Evolutionary conservation across 2,888 invertebrate species (phyloP).

Genomic region (Pseudanteris insignis): DNA sequence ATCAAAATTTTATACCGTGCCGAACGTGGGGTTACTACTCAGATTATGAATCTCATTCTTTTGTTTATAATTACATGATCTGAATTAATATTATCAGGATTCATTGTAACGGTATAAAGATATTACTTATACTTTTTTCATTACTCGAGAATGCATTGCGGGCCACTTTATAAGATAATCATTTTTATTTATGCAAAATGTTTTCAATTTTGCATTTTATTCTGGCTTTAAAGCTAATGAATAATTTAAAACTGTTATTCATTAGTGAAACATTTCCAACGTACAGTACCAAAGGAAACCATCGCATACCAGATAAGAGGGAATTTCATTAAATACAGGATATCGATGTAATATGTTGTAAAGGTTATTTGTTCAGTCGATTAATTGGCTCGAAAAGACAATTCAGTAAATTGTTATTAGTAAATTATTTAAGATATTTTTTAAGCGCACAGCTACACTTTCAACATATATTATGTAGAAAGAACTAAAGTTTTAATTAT

Average conservation of each 20-base stretch:
- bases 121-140: slow-evolving; percentile 3
- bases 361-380: slow-evolving; percentile 38
- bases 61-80: slow-evolving; percentile 12
- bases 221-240: no score
- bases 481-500: no score
- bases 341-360: slow-evolving; percentile 9
- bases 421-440: slow-evolving; percentile 22
- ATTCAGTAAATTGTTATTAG: slow-evolving; percentile 31
- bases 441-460: slow-evolving; percentile 45
- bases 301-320: slow-evolving; percentile 19
- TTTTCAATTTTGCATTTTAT: no score
- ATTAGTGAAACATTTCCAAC: slow-evolving; percentile 3
- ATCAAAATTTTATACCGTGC: slow-evolving; percentile 66
- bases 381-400: slow-evolving; percentile 27
- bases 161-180: slow-evolving; percentile 33
- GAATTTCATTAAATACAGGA: slow-evolving; percentile 6
- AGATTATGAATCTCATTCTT: slow-evolving; percentile 46
- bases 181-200: no score
- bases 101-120: no score
- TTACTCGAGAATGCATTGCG: slow-evolving; percentile 37
- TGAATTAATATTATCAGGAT: no score
- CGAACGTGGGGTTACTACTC: slow-evolving; percentile 62
- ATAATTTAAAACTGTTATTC: no score
- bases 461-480: no score
- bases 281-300: neutral